These are phyloP conservation scores for Neolamprologus sp. DNA, from an alignment of 2,113 vertebrate genomes.

Conservation along the genomic window DNA sequence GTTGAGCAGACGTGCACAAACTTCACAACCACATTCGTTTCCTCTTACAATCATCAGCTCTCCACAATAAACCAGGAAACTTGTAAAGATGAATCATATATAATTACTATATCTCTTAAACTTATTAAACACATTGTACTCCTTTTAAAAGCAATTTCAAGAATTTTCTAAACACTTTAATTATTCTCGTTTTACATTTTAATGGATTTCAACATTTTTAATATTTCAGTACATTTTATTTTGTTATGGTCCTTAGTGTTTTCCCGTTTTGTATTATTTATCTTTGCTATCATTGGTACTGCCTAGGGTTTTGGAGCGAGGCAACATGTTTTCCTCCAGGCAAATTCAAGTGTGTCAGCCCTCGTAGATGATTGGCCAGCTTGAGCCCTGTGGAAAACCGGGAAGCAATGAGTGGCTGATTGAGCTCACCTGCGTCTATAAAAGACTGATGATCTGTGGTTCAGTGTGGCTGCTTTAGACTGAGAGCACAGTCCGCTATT, in stretches of 20 bases:
- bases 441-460: background rate
- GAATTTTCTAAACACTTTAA: background rate
- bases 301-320: accelerated
- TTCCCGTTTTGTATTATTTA: background rate
- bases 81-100: background rate
- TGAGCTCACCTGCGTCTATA: background rate
- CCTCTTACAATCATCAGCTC: background rate
- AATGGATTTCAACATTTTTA: background rate
- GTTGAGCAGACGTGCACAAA: background rate
- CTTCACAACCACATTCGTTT: background rate
- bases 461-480: accelerated
- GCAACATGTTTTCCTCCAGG: background rate
- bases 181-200: background rate
- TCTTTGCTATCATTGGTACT: background rate
- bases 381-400: accelerated
- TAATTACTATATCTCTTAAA: background rate
- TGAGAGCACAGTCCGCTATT: accelerated
- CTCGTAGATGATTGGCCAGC: background rate
- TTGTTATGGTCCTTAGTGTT: background rate
- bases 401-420: background rate
- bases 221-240: background rate
- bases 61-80: background rate
- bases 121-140: accelerated
- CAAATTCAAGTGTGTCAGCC: background rate
- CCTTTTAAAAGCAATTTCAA: background rate